These are phyloP conservation scores for Bathynomus jamesi DNA, from an alignment of 1,140 invertebrate species.

Conservation along the genomic window DNA sequence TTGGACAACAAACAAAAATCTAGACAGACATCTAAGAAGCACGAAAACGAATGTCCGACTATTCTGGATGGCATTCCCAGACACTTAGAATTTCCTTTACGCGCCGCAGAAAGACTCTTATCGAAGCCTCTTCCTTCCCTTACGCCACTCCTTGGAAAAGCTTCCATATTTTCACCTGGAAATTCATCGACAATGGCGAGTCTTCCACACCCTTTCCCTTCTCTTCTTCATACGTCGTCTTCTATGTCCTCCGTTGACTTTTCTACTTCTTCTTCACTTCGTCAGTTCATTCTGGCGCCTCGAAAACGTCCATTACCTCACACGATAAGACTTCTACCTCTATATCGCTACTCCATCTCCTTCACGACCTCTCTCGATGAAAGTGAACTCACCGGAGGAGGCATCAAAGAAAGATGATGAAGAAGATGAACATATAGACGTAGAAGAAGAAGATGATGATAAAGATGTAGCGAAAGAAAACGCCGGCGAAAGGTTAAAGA, in stretches of 20 bases:
- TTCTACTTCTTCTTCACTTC: background rate
- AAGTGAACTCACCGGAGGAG: background rate
- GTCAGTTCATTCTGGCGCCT: background rate
- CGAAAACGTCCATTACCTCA: background rate
- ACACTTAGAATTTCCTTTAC: background rate
- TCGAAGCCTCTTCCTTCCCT: background rate
- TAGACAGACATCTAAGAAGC: slow-evolving; percentile 94
- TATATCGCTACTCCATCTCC: background rate
- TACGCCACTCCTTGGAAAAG: background rate
- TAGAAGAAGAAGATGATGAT: too few species aligned
- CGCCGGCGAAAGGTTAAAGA: background rate
- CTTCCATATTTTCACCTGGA: background rate
- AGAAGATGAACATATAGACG: too few species aligned
- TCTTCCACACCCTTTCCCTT: background rate
- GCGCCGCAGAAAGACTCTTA: background rate
- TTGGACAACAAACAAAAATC: slow-evolving; percentile 97
- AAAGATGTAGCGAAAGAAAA: background rate
- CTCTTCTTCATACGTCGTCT: background rate
- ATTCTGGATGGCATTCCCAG: slow-evolving; percentile 53
- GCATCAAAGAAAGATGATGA: background rate
- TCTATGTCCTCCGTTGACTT: background rate
- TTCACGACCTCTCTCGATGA: background rate
- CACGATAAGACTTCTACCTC: background rate
- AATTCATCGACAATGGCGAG: background rate
- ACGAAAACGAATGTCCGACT: slow-evolving; percentile 78